Conservation (phyloP, 2,888 invertebrate genomes). For the Capitulum mitella region DNA sequence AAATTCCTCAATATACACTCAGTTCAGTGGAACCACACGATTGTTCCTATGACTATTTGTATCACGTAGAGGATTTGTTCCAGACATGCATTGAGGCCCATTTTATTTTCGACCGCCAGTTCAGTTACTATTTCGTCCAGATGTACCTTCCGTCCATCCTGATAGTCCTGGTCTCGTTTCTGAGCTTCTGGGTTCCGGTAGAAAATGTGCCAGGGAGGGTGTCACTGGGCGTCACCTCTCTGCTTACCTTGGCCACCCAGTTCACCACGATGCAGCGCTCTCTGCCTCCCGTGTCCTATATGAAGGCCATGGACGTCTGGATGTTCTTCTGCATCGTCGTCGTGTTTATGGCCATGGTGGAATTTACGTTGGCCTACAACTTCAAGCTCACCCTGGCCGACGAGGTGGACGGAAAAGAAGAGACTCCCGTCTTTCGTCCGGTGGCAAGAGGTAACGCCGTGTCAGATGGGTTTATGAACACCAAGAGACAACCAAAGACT, state of each 20-base stretch:
- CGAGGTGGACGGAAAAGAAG: not conserved
- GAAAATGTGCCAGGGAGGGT: not conserved
- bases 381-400: not conserved
- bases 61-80: not conserved
- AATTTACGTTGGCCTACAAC: not conserved
- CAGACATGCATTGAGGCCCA: not conserved
- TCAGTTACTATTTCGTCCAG: slow-evolving; percentile 9
- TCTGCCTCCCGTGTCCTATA: not conserved
- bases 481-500: not conserved
- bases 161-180: not conserved
- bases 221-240: not conserved
- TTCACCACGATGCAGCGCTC: not conserved
- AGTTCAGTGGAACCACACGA: not conserved
- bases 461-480: not conserved
- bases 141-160: not conserved
- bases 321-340: not conserved
- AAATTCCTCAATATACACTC: not conserved
- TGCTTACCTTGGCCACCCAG: not conserved
- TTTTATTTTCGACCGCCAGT: not conserved
- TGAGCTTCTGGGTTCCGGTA: slow-evolving; percentile 4
- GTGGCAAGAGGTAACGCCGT: not conserved
- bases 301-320: not conserved
- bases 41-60: not conserved
- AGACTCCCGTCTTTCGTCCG: not conserved
- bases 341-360: not conserved